Evolutionary conservation across 2,888 invertebrate species (phyloP).

Genomic region (Apodemia mormo): DNA sequence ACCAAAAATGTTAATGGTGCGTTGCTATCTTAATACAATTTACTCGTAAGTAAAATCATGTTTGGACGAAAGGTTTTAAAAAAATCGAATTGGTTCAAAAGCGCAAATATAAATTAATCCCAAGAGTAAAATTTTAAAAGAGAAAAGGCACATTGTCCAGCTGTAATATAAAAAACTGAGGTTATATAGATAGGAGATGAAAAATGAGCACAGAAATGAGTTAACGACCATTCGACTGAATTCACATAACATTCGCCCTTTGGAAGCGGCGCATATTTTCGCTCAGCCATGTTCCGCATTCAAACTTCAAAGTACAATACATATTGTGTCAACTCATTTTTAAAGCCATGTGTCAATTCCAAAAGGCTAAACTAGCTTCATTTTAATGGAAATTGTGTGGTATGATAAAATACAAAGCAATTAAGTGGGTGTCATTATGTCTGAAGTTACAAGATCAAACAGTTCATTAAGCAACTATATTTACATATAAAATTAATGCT

Average conservation of each 20-base stretch:
- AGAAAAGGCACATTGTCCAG: constrained; percentile 19
- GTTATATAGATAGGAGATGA: constrained; percentile 23
- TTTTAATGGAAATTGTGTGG: constrained; percentile 52
- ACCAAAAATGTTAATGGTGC: too few relatives aligned
- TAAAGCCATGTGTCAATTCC: constrained; percentile 57
- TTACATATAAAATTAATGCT: too few relatives aligned
- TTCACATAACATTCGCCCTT: constrained; percentile 20
- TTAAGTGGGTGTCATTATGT: too few relatives aligned
- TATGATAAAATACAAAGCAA: too few relatives aligned
- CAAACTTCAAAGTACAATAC: constrained; percentile 45
- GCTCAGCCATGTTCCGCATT: constrained; percentile 23
- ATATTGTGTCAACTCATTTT: constrained; percentile 63
- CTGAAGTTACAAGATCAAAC: too few relatives aligned
- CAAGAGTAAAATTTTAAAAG: constrained; percentile 17
- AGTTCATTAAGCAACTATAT: too few relatives aligned
- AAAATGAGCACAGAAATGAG: constrained; percentile 19
- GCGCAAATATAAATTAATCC: not conserved
- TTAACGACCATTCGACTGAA: constrained; percentile 22
- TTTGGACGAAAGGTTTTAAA: not conserved
- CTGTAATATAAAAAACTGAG: constrained; percentile 21
- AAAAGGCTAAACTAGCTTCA: constrained; percentile 48
- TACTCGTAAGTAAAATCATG: too few relatives aligned
- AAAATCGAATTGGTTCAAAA: not conserved
- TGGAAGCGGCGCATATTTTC: constrained; percentile 24
- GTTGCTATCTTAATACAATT: too few relatives aligned